Conservation (phyloP, 2,888 invertebrate genomes). For the Listrodromus nycthemerus region DNA sequence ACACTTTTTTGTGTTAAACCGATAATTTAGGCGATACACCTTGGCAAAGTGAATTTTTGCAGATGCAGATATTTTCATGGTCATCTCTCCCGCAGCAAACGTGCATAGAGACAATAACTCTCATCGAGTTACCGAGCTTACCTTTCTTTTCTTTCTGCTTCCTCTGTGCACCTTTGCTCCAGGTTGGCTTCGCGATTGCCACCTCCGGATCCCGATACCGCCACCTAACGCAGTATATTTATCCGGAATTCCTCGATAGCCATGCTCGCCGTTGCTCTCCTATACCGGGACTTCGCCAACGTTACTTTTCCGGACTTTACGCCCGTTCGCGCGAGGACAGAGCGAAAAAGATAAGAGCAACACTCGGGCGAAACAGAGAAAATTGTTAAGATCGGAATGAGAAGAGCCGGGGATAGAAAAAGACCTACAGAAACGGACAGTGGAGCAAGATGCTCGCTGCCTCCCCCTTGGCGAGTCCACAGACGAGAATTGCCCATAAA, state of each 20-base stretch:
- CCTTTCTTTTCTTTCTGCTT: slow-evolving; percentile 22
- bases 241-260: slow-evolving; percentile 74
- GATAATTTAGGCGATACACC: no score
- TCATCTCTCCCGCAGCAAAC: background rate
- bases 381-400: slow-evolving; percentile 26
- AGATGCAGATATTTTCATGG: no score
- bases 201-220: slow-evolving; percentile 53
- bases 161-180: slow-evolving; percentile 35
- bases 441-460: slow-evolving; percentile 49
- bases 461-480: slow-evolving; percentile 64
- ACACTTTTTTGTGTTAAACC: no score
- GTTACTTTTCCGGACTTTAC: slow-evolving; percentile 72
- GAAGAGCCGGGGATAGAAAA: slow-evolving; percentile 40
- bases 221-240: slow-evolving; percentile 71
- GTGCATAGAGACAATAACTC: slow-evolving; percentile 63
- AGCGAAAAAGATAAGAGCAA: background rate
- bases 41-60: no score
- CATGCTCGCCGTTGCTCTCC: slow-evolving; percentile 53
- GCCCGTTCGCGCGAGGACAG: slow-evolving; percentile 1
- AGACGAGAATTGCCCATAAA: slow-evolving; percentile 80
- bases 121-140: slow-evolving; percentile 41
- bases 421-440: slow-evolving; percentile 48
- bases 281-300: slow-evolving; percentile 6
- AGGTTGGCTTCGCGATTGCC: slow-evolving; percentile 50
- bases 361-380: slow-evolving; percentile 14